Percentiles rank a stretch among this genome's conserved stretches.
Conservation (phyloP, 2,113 vertebrate genomes). For the Anoura caudifer region DNA sequence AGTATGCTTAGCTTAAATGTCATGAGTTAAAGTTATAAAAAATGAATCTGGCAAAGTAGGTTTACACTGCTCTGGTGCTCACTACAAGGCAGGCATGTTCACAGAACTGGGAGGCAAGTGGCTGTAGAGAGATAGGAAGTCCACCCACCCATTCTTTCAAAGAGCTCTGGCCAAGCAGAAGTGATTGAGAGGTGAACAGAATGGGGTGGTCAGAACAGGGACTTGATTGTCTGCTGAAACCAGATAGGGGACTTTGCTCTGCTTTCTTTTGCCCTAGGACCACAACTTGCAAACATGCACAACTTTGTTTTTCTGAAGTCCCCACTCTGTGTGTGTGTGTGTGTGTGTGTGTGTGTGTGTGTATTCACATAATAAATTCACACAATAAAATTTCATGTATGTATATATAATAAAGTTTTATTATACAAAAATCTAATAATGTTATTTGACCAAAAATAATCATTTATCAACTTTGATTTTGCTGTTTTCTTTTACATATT, state of each 20-base stretch:
- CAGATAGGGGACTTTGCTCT: not conserved
- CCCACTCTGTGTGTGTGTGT: not conserved
- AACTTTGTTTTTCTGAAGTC: not conserved
- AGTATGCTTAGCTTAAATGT: not conserved
- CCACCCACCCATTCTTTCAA: not conserved
- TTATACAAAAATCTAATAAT: not conserved
- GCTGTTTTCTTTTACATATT: not conserved
- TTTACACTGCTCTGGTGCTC: not conserved
- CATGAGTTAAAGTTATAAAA: not conserved
- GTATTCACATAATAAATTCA: not conserved
- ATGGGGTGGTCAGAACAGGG: not conserved
- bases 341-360: not conserved
- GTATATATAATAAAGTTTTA: not conserved
- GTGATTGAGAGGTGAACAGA: not conserved
- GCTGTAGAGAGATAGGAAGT: not conserved
- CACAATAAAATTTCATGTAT: not conserved
- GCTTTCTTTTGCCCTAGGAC: too few relatives aligned
- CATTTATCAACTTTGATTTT: not conserved
- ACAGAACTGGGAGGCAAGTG: not conserved
- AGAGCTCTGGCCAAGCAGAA: not conserved
- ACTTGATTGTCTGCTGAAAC: not conserved
- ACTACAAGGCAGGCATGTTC: not conserved
- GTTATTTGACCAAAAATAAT: not conserved
- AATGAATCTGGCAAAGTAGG: not conserved
- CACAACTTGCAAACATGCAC: not conserved